These are phyloP conservation scores for Glossophaga mutica DNA, from an alignment of 2,797 vertebrate genomes.

Conservation along the genomic window DNA sequence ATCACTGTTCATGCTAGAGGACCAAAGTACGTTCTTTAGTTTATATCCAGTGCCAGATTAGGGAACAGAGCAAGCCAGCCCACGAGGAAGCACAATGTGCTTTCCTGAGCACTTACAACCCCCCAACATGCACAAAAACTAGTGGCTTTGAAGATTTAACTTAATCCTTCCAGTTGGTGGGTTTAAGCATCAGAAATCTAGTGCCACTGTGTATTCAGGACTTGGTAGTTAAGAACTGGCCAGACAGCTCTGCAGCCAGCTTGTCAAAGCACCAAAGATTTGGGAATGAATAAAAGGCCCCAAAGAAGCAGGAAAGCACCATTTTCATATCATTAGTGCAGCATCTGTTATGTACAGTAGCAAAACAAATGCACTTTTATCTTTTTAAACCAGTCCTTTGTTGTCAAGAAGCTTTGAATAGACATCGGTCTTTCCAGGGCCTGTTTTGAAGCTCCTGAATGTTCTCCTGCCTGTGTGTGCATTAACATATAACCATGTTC, in stretches of 20 bases:
- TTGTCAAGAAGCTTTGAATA: constrained; percentile 7
- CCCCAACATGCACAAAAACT: not conserved
- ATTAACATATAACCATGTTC: constrained; percentile 8
- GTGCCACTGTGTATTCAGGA: not conserved
- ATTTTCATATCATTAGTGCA: not conserved
- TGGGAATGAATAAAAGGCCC: not conserved
- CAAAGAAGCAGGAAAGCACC: not conserved
- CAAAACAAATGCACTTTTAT: not conserved
- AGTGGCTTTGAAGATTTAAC: constrained; percentile 25
- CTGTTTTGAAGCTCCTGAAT: not conserved
- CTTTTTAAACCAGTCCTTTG: not conserved
- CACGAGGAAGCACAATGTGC: not conserved
- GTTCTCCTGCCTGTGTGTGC: not conserved
- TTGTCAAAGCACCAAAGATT: not conserved
- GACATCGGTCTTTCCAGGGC: not conserved
- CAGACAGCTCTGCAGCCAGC: constrained; percentile 17
- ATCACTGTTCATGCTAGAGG: not conserved
- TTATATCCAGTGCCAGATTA: not conserved
- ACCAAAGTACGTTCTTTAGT: not conserved
- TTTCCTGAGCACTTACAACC: not conserved
- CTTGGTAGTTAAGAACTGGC: constrained; percentile 2
- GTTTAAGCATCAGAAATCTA: constrained; percentile 22
- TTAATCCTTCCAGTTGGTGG: constrained; percentile 54
- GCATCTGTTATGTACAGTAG: not conserved
- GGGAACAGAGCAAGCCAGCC: not conserved